A percentile compares a stretch with the other conserved stretches of the same genome.
Conservation (phyloP, 1,140 invertebrate genomes). For the Caerostris darwini region DNA sequence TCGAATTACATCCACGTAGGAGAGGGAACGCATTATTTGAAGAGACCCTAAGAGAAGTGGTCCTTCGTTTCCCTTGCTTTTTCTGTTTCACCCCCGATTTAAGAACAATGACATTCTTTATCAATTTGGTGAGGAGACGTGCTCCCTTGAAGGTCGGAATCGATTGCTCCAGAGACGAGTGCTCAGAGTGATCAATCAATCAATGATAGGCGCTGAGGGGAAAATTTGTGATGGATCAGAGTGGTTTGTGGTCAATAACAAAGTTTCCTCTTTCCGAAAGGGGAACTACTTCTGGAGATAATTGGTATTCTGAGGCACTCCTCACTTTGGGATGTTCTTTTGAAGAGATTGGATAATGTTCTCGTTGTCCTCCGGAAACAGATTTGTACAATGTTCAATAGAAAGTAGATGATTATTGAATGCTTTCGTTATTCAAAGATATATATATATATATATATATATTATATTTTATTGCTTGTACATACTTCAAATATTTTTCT, state of each 20-base stretch:
- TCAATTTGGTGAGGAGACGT: constrained; percentile 48
- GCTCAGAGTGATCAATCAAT: constrained; percentile 63
- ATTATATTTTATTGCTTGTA: no score
- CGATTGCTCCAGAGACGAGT: constrained; percentile 51
- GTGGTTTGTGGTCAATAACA: constrained; percentile 49
- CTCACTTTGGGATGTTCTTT: background rate
- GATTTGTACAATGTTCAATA: background rate
- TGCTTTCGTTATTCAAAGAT: no score
- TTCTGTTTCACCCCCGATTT: constrained; percentile 25
- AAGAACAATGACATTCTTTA: constrained; percentile 67
- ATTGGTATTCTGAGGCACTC: constrained; percentile 21
- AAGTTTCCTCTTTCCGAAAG: constrained; percentile 10
- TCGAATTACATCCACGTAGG: constrained; percentile 51
- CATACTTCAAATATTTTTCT: no score
- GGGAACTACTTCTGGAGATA: background rate
- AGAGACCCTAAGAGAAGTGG: background rate
- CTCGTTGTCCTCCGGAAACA: background rate
- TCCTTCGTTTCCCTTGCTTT: constrained; percentile 13
- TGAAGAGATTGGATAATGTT: background rate
- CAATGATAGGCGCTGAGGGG: constrained; percentile 69
- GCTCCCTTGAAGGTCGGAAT: constrained; percentile 2
- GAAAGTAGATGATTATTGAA: background rate
- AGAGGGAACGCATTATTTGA: background rate
- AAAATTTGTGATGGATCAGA: constrained; percentile 60
- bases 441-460: no score